These are phyloP conservation scores for Notamacropus eugenii DNA, from an alignment of 2,797 vertebrate genomes.

Conservation along the genomic window DNA sequence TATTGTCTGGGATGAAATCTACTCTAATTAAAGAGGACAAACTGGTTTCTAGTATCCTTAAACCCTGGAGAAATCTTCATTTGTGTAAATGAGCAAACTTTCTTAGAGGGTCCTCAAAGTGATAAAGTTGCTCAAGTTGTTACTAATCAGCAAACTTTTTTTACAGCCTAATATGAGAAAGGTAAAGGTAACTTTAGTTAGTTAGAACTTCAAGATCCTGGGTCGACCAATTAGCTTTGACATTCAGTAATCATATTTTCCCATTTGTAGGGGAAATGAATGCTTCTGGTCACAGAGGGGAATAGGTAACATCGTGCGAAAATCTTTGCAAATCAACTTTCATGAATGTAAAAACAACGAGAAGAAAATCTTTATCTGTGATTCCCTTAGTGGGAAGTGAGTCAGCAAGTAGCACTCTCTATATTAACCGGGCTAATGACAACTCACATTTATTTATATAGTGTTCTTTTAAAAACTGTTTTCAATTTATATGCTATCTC, in stretches of 20 bases:
- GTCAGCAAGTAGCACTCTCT: not conserved
- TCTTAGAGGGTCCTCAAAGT: not conserved
- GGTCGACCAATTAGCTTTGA: not conserved
- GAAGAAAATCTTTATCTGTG: not conserved
- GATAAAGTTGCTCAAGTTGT: not conserved
- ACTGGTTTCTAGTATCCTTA: not conserved
- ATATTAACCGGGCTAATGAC: not conserved
- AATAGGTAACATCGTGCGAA: not conserved
- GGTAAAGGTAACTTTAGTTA: constrained; percentile 1
- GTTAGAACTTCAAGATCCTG: not conserved
- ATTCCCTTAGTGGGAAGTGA: not conserved
- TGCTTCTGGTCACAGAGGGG: not conserved
- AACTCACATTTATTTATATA: not conserved
- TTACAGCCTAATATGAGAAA: not conserved
- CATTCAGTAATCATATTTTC: not conserved
- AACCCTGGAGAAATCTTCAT: not conserved
- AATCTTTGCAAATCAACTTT: not conserved
- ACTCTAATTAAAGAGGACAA: not conserved
- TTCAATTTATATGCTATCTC: not conserved
- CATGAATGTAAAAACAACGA: not conserved
- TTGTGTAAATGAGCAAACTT: not conserved
- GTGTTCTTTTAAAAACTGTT: not conserved
- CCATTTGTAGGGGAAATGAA: not conserved
- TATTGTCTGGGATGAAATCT: not conserved
- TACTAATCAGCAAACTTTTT: not conserved